Evolutionary conservation across 92 coral and sea anemone species (phyloP), one percentile per base, ranked within the genome.

Genomic region (Palythoa caribaeorum): DNA sequence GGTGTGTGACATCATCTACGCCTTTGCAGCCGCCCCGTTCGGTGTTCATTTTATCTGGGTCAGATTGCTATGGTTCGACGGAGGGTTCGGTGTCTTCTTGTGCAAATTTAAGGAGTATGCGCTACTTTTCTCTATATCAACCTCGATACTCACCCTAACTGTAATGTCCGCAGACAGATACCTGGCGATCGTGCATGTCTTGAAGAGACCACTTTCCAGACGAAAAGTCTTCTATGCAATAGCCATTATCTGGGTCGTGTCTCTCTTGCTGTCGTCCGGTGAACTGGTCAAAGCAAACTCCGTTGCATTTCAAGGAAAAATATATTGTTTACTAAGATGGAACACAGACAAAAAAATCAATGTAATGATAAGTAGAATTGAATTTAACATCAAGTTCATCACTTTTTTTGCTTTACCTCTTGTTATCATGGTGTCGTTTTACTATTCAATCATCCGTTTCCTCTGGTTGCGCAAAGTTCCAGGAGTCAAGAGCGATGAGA

Each of bases 121-220:
- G 48, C 86, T 81, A 21, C 62, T 81, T 14, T 74, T 81, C 20
- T 81, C 86, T 13, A 66, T 81, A 66, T 74, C 86, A 81, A 81
- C 65, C 21, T 81, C 86, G 40, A 20, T 81, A 37, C 62, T 81
- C n/a, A 81, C 86, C 13, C 62, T 81, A 0, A 69, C 76, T 71
- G 86, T 81, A n/a, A 81, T 81, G 86, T 81, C 86, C 10, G 76
- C 66, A 71, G 86, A 81, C 60, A 47, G 86, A 14, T 81, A 81
- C 76, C 62, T 81, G 39, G 86, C 86, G 7, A 66, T 81, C 12
- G 86, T 81, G 65, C 60, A 81, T 51, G 86, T 68, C 19, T 51
- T 66, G 21, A 66, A 81, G 62, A 81, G 86, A 15, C 86, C 86
- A 15, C 86, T 81, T 20, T 81, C 86, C 75, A 48, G 76, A 81